Percentiles rank a stretch among this genome's conserved stretches.
These are phyloP conservation scores for Vidua chalybeata DNA, from an alignment of 2,113 vertebrate species.

Conservation along the genomic window DNA sequence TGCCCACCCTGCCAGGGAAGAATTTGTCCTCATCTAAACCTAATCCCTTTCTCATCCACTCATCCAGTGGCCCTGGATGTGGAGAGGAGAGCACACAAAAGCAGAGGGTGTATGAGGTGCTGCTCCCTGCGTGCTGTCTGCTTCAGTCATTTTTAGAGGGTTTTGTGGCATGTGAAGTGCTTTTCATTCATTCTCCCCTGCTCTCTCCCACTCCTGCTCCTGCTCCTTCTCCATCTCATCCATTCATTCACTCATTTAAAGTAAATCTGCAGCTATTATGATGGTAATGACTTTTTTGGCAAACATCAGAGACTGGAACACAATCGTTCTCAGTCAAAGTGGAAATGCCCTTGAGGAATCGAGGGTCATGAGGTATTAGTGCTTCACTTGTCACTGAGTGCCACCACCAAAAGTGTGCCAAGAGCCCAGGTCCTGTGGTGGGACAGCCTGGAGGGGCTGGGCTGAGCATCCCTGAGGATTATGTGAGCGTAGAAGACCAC, in stretches of 20 bases:
- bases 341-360: neutral
- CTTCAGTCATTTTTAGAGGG: neutral
- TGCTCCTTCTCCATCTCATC: neutral
- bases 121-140: fast-evolving
- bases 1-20: fast-evolving
- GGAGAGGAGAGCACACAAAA: too few relatives aligned
- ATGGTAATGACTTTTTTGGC: neutral
- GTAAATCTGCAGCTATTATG: neutral
- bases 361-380: neutral
- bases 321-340: neutral
- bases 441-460: neutral
- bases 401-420: neutral
- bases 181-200: neutral
- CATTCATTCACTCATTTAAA: neutral
- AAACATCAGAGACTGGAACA: neutral
- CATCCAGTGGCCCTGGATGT: too few relatives aligned
- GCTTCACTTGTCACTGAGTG: neutral
- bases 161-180: neutral
- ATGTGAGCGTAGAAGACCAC: neutral
- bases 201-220: neutral
- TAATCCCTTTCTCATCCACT: neutral
- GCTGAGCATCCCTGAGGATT: neutral
- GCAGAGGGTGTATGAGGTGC: neutral
- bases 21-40: neutral
- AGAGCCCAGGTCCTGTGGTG: neutral